These are phyloP conservation scores for Drosophila willistoni DNA, from an alignment of 1,140 invertebrate genomes.

Conservation along the genomic window DNA sequence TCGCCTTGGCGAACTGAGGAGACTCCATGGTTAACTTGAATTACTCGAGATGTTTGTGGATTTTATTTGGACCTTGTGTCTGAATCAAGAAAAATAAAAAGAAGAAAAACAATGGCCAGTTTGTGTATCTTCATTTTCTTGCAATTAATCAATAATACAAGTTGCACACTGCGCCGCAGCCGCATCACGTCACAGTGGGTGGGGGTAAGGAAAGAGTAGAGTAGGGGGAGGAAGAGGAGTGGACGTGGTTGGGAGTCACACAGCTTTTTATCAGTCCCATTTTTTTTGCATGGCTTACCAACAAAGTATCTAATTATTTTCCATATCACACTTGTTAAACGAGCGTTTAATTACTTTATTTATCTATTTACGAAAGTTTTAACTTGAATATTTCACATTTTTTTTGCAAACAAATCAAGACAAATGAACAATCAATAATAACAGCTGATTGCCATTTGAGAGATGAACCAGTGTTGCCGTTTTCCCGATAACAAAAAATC, in stretches of 20 bases:
- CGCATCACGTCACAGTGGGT: constrained; percentile 13
- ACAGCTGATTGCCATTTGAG: neutral
- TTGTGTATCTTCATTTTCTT: constrained; percentile 20
- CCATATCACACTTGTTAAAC: neutral
- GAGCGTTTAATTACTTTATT: neutral
- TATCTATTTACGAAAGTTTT: neutral
- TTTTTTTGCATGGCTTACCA: neutral
- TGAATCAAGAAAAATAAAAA: neutral
- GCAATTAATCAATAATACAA: constrained; percentile 18
- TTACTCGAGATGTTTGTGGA: neutral
- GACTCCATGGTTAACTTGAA: constrained; percentile 63
- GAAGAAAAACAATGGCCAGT: neutral
- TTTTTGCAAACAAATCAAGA: neutral
- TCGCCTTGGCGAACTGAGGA: constrained; percentile 60
- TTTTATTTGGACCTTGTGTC: neutral
- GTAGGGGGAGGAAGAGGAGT: neutral
- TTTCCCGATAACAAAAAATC: no score
- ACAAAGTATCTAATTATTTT: neutral
- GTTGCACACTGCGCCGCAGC: constrained; percentile 19
- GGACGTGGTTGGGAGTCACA: constrained; percentile 1
- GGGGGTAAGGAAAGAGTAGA: neutral
- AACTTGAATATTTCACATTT: neutral
- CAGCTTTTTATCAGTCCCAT: no score
- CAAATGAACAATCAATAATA: constrained; percentile 11
- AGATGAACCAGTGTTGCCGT: neutral